These are phyloP conservation scores for Myotis vivesi DNA, from an alignment of 2,797 vertebrate genomes.

Conservation along the genomic window DNA sequence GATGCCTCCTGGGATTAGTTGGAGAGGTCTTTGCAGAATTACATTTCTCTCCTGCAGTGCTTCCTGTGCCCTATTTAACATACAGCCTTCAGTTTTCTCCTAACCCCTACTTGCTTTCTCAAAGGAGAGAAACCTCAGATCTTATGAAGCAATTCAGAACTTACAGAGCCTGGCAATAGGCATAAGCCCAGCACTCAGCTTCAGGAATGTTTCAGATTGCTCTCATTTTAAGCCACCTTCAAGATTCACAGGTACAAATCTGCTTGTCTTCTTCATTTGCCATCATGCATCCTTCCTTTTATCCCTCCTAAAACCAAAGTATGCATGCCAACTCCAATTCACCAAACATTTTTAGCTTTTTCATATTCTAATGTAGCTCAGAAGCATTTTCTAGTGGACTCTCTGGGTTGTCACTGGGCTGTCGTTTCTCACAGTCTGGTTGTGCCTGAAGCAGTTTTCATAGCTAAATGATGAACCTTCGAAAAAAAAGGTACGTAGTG, in stretches of 20 bases:
- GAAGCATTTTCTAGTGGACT: constrained; percentile 6
- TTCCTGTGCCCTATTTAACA: constrained; percentile 45
- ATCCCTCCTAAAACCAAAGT: background rate
- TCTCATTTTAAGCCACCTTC: background rate
- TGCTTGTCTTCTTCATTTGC: background rate
- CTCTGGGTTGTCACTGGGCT: constrained; percentile 42
- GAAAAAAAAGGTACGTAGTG: constrained; percentile 46
- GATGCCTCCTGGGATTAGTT: constrained; percentile 20
- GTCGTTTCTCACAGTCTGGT: constrained; percentile 13
- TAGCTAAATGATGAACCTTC: constrained; percentile 41
- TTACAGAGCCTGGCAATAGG: background rate
- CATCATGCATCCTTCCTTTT: background rate
- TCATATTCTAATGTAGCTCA: background rate
- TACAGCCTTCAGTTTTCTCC: constrained; percentile 30
- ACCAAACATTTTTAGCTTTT: constrained; percentile 17
- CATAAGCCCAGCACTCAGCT: background rate
- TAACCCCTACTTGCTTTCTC: background rate
- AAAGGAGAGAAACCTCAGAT: background rate
- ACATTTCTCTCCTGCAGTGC: constrained; percentile 33
- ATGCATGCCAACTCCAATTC: constrained; percentile 1
- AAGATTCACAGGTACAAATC: background rate
- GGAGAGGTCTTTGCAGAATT: constrained; percentile 40
- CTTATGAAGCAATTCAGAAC: background rate
- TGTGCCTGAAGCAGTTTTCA: constrained; percentile 60
- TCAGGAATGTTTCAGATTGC: background rate